Conservation (phyloP, 2,797 vertebrate genomes). For the Melanogrammus aeglefinus region DNA sequence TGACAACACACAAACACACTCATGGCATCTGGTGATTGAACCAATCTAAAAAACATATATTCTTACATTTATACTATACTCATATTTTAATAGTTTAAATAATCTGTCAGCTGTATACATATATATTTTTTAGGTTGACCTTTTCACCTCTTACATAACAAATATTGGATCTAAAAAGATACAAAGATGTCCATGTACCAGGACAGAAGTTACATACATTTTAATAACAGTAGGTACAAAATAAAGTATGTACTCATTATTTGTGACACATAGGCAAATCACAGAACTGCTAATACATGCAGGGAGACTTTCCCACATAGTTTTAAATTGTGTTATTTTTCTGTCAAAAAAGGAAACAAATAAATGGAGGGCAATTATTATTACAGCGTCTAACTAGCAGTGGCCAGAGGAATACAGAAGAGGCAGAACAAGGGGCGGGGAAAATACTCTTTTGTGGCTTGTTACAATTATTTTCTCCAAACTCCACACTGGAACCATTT, state of each 20-base stretch:
- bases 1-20: slow-evolving; percentile 37
- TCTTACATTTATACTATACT: neutral
- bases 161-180: neutral
- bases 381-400: neutral
- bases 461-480: neutral
- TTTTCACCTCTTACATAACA: neutral
- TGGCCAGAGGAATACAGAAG: neutral
- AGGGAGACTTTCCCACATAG: neutral
- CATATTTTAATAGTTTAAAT: neutral
- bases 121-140: neutral
- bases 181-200: neutral
- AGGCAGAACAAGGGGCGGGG: neutral
- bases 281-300: neutral
- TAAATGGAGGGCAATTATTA: neutral
- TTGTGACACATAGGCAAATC: neutral
- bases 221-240: neutral
- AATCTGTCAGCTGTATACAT: neutral
- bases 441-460: neutral
- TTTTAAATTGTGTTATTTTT: neutral
- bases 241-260: neutral
- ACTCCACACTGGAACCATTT: neutral
- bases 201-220: neutral
- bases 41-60: neutral
- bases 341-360: neutral
- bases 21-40: neutral